These are phyloP conservation scores for Alitta virens DNA, from an alignment of 2,888 invertebrate genomes.

Conservation along the genomic window DNA sequence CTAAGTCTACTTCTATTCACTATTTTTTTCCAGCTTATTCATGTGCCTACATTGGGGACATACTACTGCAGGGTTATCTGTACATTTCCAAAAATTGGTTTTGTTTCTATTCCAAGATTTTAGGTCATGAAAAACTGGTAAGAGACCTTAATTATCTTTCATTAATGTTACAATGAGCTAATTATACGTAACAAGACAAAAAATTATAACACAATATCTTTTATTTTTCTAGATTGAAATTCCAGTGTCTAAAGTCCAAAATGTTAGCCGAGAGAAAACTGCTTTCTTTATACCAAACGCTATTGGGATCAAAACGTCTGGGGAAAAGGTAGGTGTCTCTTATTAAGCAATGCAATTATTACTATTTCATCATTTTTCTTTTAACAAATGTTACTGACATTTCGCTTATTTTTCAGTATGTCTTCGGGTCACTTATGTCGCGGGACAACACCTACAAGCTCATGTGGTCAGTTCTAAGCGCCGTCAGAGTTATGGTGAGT, in stretches of 20 bases:
- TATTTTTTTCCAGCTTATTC: slow-evolving; percentile 26
- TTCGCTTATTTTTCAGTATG: slow-evolving; percentile 49
- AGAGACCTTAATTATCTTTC: too few relatives aligned
- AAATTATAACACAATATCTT: background rate
- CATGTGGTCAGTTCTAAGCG: slow-evolving; percentile 74
- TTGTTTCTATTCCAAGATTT: slow-evolving; percentile 94
- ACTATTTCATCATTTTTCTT: too few relatives aligned
- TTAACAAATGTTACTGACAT: background rate
- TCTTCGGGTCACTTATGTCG: slow-evolving; percentile 83
- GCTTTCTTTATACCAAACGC: slow-evolving; percentile 93
- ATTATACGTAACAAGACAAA: too few relatives aligned
- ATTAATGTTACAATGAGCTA: too few relatives aligned
- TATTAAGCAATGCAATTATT: too few relatives aligned
- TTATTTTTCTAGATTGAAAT: slow-evolving; percentile 74
- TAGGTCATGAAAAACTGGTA: slow-evolving; percentile 91
- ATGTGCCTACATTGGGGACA: slow-evolving; percentile 74
- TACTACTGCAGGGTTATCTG: slow-evolving; percentile 86
- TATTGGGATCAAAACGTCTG: slow-evolving; percentile 81
- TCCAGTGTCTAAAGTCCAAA: slow-evolving; percentile 79
- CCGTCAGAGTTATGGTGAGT: slow-evolving; percentile 1
- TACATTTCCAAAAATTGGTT: slow-evolving; percentile 93
- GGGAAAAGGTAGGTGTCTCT: slow-evolving; percentile 62
- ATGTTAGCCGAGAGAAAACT: slow-evolving; percentile 89
- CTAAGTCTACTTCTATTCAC: too few relatives aligned
- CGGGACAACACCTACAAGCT: slow-evolving; percentile 83